Percentiles rank a stretch among this genome's conserved stretches.
These are phyloP conservation scores for Pammene aurita DNA, from an alignment of 2,888 invertebrate genomes.

Conservation along the genomic window DNA sequence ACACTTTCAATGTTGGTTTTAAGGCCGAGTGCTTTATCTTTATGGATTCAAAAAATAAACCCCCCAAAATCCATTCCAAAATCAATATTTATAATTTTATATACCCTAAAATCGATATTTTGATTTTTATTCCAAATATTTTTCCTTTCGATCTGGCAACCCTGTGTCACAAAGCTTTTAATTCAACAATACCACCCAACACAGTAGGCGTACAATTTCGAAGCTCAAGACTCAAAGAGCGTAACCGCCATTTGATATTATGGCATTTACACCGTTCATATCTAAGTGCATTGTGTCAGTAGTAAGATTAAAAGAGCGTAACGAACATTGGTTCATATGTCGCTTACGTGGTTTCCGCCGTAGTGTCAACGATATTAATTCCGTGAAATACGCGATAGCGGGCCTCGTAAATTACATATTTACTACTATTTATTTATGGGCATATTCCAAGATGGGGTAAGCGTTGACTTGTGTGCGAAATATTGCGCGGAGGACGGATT, in stretches of 20 bases:
- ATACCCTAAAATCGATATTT: neutral
- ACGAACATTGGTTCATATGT: neutral
- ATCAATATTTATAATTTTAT: neutral
- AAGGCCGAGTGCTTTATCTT: too few species aligned
- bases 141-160: too few species aligned
- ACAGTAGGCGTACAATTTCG: slow-evolving; percentile 2
- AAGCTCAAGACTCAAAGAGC: neutral
- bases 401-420: slow-evolving; percentile 38
- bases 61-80: too few species aligned
- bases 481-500: neutral
- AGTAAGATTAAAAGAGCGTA: neutral
- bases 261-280: neutral
- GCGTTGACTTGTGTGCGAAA: slow-evolving; percentile 9
- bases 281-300: neutral
- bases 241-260: neutral
- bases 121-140: too few species aligned
- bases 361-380: slow-evolving; percentile 23
- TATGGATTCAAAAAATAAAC: too few species aligned
- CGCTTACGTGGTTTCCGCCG: neutral
- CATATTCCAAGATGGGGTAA: slow-evolving; percentile 10
- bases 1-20: too few species aligned
- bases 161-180: slow-evolving; percentile 20
- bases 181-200: slow-evolving; percentile 17
- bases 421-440: slow-evolving; percentile 32
- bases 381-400: slow-evolving; percentile 28